Evolutionary conservation across 1,140 invertebrate species (phyloP), one percentile per base, ranked within the genome.

Genomic region (Agrilus planipennis): DNA sequence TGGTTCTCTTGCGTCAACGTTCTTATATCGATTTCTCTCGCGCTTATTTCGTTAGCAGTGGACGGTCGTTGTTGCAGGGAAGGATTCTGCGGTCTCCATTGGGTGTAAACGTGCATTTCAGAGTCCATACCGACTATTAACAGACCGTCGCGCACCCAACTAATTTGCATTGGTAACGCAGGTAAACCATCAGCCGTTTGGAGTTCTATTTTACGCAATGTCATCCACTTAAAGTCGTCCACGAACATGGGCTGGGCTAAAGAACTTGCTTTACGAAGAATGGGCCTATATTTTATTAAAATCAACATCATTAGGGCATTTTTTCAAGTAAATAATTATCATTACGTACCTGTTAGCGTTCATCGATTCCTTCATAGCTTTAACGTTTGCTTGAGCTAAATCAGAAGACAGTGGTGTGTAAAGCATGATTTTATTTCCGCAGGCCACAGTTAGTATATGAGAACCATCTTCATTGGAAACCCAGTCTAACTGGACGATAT

Each of bases 21-120:
- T 3, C 84, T 70, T 31, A 89, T 55, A 63, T 88, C 85, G 42
- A 86, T 79, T 49, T 91, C 88, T 0, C 84, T 71, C 1, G 88
- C 58, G 37, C 47, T 50, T 30, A 44, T 42, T 15, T 54, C 54
- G 9, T 35, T 36, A 28, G 54, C 50, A 17, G 25, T 50, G 11
- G 37, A 21, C 7, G 45, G 43, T 2, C 39, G 29, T 9, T 37
- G 36, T 41, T 49, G 47, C 22, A 46, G 28, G 63, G 61, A 63
- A 14, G 45, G 44, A 39, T 57, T 68, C 49, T 78, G 77, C 2
- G 84, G 81, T 52, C 87, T 88, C 94, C 95, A 99, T 60, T 99
- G 95, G 0, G 91, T 94, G 59, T 97, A 99, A 0, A 98, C 91
- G 54, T 98, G 91, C 90, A 99, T 97, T 63, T 99, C 95, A 20